Percentiles rank a stretch among this genome's conserved stretches.
These are phyloP conservation scores for Rostratula benghalensis DNA, from an alignment of 2,113 vertebrate species.

Conservation along the genomic window DNA sequence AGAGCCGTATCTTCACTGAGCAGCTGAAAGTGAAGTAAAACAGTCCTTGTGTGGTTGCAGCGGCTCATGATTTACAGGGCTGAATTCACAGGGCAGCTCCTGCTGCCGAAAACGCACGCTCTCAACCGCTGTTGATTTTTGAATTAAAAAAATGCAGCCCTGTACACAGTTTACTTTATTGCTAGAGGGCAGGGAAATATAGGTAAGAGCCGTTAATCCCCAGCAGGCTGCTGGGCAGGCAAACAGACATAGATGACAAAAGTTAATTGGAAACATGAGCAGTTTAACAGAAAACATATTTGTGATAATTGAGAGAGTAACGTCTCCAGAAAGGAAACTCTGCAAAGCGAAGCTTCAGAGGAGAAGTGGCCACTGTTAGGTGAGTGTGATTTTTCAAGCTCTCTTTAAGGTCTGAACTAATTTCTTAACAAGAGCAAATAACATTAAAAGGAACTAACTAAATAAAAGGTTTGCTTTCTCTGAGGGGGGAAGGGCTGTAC, in stretches of 20 bases:
- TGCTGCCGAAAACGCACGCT: constrained; percentile 60
- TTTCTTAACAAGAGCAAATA: neutral
- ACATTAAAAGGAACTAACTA: neutral
- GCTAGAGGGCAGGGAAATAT: constrained; percentile 72
- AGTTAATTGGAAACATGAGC: constrained; percentile 83
- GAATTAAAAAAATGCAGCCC: constrained; percentile 79
- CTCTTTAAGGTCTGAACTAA: neutral
- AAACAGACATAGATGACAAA: constrained; percentile 79
- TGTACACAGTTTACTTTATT: constrained; percentile 74
- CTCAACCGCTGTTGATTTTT: constrained; percentile 80
- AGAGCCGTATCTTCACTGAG: constrained; percentile 65
- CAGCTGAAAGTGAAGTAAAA: constrained; percentile 67
- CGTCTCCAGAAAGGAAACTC: constrained; percentile 67
- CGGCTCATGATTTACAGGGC: constrained; percentile 60
- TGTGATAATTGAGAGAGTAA: constrained; percentile 77
- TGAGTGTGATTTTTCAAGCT: constrained; percentile 39
- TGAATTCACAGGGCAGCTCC: constrained; percentile 62
- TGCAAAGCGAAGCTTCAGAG: constrained; percentile 61
- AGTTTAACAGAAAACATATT: constrained; percentile 78
- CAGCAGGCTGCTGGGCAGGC: constrained; percentile 79
- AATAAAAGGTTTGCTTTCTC: neutral
- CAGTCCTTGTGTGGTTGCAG: constrained; percentile 55
- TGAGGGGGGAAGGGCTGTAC: neutral
- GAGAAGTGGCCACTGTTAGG: constrained; percentile 68
- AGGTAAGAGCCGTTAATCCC: constrained; percentile 84